Conservation (phyloP, 1,140 invertebrate genomes). For the Gonioctena quinquepunctata region DNA sequence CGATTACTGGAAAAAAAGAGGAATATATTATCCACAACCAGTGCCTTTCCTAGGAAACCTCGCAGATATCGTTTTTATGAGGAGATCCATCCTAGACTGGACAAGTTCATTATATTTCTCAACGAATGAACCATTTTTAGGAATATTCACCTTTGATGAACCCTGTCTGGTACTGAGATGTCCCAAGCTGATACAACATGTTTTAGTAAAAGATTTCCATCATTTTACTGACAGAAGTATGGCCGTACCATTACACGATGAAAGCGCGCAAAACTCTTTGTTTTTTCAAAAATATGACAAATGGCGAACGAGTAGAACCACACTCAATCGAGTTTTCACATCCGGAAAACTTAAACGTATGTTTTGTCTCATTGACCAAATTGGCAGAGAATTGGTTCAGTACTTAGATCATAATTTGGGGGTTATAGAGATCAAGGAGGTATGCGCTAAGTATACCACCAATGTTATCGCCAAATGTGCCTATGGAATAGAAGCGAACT, state of each 20-base stretch:
- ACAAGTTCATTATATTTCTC: too few relatives aligned
- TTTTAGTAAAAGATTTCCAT: constrained; percentile 63
- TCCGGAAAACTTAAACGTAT: constrained; percentile 59
- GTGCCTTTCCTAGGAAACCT: constrained; percentile 51
- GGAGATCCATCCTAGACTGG: too few relatives aligned
- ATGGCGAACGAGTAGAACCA: constrained; percentile 58
- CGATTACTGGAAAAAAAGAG: constrained; percentile 57
- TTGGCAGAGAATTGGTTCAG: constrained; percentile 25
- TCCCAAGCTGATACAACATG: constrained; percentile 60
- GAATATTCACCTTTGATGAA: constrained; percentile 50
- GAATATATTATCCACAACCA: constrained; percentile 51
- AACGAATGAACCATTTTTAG: too few relatives aligned
- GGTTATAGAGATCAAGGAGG: constrained; percentile 33
- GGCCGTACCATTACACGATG: constrained; percentile 1
- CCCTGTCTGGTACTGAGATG: constrained; percentile 53
- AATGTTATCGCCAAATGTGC: constrained; percentile 57
- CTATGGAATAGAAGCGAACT: constrained; percentile 56
- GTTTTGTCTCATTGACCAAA: constrained; percentile 42
- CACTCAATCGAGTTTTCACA: constrained; percentile 60
- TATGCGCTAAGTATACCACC: constrained; percentile 54
- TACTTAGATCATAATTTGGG: constrained; percentile 25
- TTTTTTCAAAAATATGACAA: constrained; percentile 47
- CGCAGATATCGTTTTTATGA: constrained; percentile 29
- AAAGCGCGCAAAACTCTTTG: constrained; percentile 24
- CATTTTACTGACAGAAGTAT: constrained; percentile 58